A percentile compares a stretch with the other conserved stretches of the same genome.
Conservation (phyloP, 2,797 vertebrate species). For the Florisuga fusca region DNA sequence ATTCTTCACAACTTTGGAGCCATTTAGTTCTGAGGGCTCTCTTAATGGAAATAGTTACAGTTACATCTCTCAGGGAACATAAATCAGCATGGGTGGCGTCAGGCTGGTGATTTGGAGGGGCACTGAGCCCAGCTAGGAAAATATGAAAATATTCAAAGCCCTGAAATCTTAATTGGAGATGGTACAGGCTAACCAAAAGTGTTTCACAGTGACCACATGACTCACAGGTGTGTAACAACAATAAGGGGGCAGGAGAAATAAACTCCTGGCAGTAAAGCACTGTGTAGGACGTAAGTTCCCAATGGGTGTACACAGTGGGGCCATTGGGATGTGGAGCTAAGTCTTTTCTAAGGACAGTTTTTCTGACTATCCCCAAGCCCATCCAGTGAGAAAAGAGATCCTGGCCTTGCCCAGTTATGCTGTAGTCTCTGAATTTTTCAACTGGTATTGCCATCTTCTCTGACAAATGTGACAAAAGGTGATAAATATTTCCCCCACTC, state of each 20-base stretch:
- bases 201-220: fast-evolving
- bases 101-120: background rate
- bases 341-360: background rate
- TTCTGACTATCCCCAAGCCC: background rate
- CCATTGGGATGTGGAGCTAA: background rate
- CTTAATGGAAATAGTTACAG: background rate
- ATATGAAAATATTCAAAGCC: background rate
- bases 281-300: background rate
- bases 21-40: background rate
- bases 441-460: background rate
- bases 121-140: background rate
- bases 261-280: background rate
- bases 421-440: background rate
- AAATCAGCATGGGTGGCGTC: background rate
- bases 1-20: background rate
- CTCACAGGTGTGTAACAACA: background rate
- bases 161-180: background rate
- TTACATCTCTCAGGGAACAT: background rate
- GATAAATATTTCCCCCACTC: background rate
- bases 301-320: fast-evolving
- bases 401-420: background rate
- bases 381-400: background rate
- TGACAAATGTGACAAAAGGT: background rate
- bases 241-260: background rate
- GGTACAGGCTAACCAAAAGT: background rate